Percentiles rank a stretch among this genome's conserved stretches.
These are phyloP conservation scores for Hypolimnas misippus DNA, from an alignment of 2,888 invertebrate species.

Conservation along the genomic window DNA sequence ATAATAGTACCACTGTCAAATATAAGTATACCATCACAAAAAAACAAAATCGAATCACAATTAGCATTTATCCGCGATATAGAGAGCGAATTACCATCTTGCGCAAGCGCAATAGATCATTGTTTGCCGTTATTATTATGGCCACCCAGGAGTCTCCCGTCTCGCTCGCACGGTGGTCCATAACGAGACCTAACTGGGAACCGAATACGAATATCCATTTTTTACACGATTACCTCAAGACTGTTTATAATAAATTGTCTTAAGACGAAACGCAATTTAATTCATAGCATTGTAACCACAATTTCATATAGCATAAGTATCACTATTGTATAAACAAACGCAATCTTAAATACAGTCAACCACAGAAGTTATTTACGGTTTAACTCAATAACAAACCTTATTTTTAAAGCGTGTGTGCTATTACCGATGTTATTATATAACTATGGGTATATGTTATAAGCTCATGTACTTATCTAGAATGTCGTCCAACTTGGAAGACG, in stretches of 20 bases:
- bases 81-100: constrained; percentile 50
- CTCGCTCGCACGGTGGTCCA: constrained; percentile 54
- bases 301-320: constrained; percentile 12
- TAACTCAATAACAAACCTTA: constrained; percentile 1
- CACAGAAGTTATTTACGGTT: constrained; percentile 3
- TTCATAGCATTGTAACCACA: constrained; percentile 26
- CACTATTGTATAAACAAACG: constrained; percentile 16
- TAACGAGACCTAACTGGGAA: constrained; percentile 53
- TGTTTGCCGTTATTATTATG: constrained; percentile 56
- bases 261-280: constrained; percentile 22
- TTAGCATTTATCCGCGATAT: constrained; percentile 41
- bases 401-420: constrained; percentile 3
- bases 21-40: constrained; percentile 16
- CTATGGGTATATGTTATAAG: too few species aligned
- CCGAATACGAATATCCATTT: constrained; percentile 46
- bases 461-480: too few species aligned
- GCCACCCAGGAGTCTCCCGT: constrained; percentile 63
- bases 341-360: constrained; percentile 4
- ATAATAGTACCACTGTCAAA: background rate
- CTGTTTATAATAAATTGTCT: constrained; percentile 58
- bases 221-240: constrained; percentile 55
- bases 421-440: too few species aligned
- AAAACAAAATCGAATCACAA: constrained; percentile 40
- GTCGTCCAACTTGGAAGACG: too few species aligned
- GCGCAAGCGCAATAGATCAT: constrained; percentile 65